Evolutionary conservation across 2,797 vertebrate genomes (phyloP), one percentile per base, ranked within the genome.

Genomic region (Rhadinocentrus ornatus): DNA sequence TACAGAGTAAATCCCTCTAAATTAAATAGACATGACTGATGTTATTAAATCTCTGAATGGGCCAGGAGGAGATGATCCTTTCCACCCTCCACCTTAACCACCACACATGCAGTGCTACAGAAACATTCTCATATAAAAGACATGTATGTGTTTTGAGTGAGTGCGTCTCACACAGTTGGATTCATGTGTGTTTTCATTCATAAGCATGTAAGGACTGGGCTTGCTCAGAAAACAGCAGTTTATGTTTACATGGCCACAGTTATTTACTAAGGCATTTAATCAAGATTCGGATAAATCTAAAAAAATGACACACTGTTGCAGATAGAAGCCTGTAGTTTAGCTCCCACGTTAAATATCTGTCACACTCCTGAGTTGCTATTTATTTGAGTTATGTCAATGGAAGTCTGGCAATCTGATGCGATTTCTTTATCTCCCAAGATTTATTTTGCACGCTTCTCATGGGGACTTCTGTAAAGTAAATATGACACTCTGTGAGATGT

Each of bases 21-120:
- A 93, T 92, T 65, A 88, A 89, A 90, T 87, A 76, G 87, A 91
- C 64, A 37, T 78, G 85, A 88, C 86, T 88, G 87, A 84, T 79
- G 69, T 90, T 81, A 82, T 91, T 79, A 84, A 88, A 76, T 89
- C 83, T 69, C 53, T 56, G 70, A 73, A 84, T 82, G 81, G 81
- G 71, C 64, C 0, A 2, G 61, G 65, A 62, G 58, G 66, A 87
- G 77, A 75, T 82, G 76, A 90, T 85, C 81, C 80, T 73, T 70
- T 78, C 64, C 76, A 67, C 71, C 22, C 62, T 86, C 86, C 84
- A 86, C 87, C 74, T 80, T 66, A 74, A 68, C 63, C 75, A 66
- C 83, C 73, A 56, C 74, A 80, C 78, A 82, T 84, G 71, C 67
- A 75, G 77, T 12, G 41, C 71, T 50, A 55, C 75, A 15, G 48